Evolutionary conservation across 2,888 invertebrate genomes (phyloP).

Genomic region (Hypselothyrea guttata): DNA sequence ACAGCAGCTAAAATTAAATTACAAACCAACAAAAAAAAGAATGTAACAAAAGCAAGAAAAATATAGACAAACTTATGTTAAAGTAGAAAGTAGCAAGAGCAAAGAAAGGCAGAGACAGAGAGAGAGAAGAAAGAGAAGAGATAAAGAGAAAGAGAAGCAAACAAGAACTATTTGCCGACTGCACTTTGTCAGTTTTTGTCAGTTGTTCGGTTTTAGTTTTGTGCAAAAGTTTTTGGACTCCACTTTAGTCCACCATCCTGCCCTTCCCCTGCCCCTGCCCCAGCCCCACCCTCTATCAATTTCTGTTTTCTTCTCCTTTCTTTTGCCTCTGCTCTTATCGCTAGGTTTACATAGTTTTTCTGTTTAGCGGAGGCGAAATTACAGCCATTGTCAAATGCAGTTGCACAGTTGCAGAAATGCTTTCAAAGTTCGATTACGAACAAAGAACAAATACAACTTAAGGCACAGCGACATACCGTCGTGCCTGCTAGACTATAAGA

Average conservation of each 20-base stretch:
- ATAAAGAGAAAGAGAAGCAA: conserved; percentile 8
- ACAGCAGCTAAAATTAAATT: conserved; percentile 40
- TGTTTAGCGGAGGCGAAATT: conserved; percentile 55
- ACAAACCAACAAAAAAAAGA: conserved; percentile 27
- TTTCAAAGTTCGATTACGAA: conserved; percentile 49
- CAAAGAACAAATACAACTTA: conserved; percentile 27
- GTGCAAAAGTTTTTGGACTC: conserved; percentile 35
- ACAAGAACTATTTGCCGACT: conserved; percentile 49
- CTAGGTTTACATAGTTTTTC: conserved; percentile 25
- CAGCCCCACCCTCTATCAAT: not conserved
- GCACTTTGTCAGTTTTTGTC: conserved; percentile 69
- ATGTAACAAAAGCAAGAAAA: conserved; percentile 3
- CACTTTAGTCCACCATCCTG: too few species aligned
- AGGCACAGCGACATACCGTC: not conserved
- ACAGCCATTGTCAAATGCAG: conserved; percentile 65
- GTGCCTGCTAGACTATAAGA: not conserved
- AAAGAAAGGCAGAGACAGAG: conserved; percentile 8
- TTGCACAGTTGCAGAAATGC: conserved; percentile 44
- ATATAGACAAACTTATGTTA: not conserved
- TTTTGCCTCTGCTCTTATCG: conserved; percentile 11
- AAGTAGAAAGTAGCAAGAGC: conserved; percentile 7
- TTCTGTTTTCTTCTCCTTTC: conserved; percentile 10
- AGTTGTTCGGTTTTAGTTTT: conserved; percentile 54
- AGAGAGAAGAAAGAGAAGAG: not conserved
- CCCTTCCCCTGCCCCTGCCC: not conserved